Evolutionary conservation across 2,888 invertebrate genomes (phyloP), one percentile per base, ranked within the genome.

Genomic region (Lasioglossum marginatum): DNA sequence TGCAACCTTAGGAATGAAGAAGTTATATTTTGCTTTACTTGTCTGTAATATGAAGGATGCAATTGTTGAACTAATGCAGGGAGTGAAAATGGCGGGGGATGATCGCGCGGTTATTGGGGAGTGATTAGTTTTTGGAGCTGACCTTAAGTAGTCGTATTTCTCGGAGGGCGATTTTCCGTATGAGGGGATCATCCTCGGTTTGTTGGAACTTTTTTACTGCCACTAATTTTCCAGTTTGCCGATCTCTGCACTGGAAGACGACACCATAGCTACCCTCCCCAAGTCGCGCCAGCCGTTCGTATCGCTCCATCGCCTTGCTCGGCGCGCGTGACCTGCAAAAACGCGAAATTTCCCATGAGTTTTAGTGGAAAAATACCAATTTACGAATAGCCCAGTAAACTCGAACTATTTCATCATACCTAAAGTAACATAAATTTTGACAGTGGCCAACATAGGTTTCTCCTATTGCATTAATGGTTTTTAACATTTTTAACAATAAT

Each of bases 201-300:
- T 99, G 99, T 19, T 99, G 98, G 95, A 99, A 99, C 95, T 99
- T 98, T 96, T 99, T 99, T 87, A 99, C 98, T 68, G 99, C 99
- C 68, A 99, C 99, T 83, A 99, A 96, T 94, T 98, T 98, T 31
- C 99, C 98, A 2, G 98, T 98, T 93, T 99, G 99, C 85, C 98
- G 96, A 96, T 99, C 99, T 81, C 98, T 97, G 95, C 99, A 99
- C 95, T 99, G 99, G 96, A 99, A 99, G 89, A 99, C 99, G 92
- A 99, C 97, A 23, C 99, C 99, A 95, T 99, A 99, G 92, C 98
- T 98, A 79, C 99, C 99, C 96, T 99, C 99, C 89, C 99, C 99
- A 77, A 99, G 97, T 93, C 99, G 98, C 83, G 98, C 97, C 80
- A 99, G 96, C 95, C 99, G 99, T 96, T 99, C 99, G 96, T 99